These are phyloP conservation scores for Hydropsyche tenuis DNA, from an alignment of 1,140 invertebrate species.

Conservation along the genomic window DNA sequence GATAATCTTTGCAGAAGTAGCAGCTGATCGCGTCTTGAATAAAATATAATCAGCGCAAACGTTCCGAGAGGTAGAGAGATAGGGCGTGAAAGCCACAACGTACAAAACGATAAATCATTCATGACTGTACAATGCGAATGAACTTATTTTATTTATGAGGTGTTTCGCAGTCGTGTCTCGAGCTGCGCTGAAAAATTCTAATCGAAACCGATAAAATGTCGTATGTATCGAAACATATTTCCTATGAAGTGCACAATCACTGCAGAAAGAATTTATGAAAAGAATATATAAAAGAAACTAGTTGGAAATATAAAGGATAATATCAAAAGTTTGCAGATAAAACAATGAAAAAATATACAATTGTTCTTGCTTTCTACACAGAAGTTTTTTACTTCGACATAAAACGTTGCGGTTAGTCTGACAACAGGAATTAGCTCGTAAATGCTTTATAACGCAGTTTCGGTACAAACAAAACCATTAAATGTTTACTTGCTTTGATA, in stretches of 20 bases:
- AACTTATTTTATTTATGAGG: slow-evolving; percentile 6
- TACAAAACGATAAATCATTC: slow-evolving; percentile 19
- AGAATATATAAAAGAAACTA: no score
- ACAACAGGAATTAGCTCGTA: no score
- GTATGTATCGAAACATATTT: neutral
- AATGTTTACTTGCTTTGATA: no score
- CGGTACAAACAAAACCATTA: no score
- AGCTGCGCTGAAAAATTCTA: neutral
- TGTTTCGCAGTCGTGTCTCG: neutral
- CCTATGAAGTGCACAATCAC: neutral
- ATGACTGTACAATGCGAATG: slow-evolving; percentile 8
- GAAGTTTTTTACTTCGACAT: no score
- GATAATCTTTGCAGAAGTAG: slow-evolving; percentile 41
- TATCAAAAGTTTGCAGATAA: neutral
- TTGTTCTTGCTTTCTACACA: no score
- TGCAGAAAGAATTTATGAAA: neutral
- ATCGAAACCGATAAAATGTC: slow-evolving; percentile 12
- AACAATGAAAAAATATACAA: neutral
- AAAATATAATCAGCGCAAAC: slow-evolving; percentile 39
- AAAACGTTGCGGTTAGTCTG: no score
- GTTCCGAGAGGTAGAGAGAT: slow-evolving; percentile 4
- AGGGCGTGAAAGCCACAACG: slow-evolving; percentile 14
- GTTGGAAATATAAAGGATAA: neutral
- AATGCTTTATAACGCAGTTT: no score
- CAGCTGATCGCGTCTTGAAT: slow-evolving; percentile 42